Evolutionary conservation across 2,113 vertebrate genomes (phyloP).

Genomic region (Halichoeres trimaculatus): DNA sequence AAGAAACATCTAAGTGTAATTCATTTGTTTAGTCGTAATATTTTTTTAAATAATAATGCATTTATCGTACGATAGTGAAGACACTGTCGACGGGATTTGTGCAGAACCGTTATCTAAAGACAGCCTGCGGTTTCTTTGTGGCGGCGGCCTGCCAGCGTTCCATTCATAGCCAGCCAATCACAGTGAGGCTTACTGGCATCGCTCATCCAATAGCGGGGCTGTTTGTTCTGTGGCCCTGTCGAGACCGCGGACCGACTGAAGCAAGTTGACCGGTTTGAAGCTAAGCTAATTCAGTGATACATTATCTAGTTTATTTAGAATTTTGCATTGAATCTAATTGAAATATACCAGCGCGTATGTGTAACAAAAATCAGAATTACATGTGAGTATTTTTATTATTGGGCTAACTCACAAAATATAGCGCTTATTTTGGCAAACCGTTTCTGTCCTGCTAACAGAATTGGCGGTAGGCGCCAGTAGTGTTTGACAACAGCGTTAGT

Average conservation of each 20-base stretch:
- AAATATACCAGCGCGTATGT: background rate
- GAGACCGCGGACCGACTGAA: slow-evolving; percentile 67
- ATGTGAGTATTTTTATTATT: background rate
- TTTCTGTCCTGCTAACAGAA: slow-evolving; percentile 50
- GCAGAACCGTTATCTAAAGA: slow-evolving; percentile 5
- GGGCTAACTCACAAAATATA: slow-evolving; percentile 42
- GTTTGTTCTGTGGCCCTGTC: slow-evolving; percentile 43
- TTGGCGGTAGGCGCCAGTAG: slow-evolving; percentile 68
- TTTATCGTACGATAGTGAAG: background rate
- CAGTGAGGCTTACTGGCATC: background rate
- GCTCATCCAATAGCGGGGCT: slow-evolving; percentile 52
- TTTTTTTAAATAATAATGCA: no score
- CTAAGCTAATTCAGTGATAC: slow-evolving; percentile 73
- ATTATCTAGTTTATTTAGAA: background rate
- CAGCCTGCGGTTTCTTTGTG: slow-evolving; percentile 69
- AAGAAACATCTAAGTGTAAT: no score
- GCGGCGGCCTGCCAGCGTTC: slow-evolving; percentile 30
- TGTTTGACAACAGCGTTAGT: slow-evolving; percentile 75
- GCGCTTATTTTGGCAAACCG: slow-evolving; percentile 41
- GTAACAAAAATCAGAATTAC: slow-evolving; percentile 52
- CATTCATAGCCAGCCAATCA: slow-evolving; percentile 74
- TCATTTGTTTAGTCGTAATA: accelerated
- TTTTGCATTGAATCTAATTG: background rate
- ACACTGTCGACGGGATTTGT: background rate
- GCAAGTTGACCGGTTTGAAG: slow-evolving; percentile 70